Base-by-base conservation (phyloP, 1,140 invertebrate genomes). In the Proctacanthus coquilletti region DNA sequence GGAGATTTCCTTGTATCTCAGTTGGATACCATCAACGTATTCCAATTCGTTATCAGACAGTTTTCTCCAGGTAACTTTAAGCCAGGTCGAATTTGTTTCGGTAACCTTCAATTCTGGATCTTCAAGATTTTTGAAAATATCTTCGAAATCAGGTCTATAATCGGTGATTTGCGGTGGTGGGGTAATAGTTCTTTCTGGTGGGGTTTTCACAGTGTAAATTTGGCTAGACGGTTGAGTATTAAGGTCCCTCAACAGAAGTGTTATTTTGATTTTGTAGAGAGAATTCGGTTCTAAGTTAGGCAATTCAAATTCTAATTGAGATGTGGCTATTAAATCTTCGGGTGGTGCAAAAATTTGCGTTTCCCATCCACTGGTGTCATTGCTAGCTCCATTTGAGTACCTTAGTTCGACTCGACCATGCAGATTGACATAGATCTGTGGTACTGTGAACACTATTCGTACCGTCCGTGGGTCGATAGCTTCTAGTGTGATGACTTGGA, bases 331-430 rank as follows among this genome's bases (percentile, higher is more conserved):
- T 1, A 89, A 50, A 53, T 82, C 83, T 42, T 80, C 75, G 13
- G 75, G 77, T n/a, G 82, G 80, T 1, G 83, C 80, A 51, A 88
- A 86, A 10, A 84, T 75, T 68, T 88, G 80, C 1, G 76, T 71
- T 34, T 81, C 72, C 85, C 85, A 91, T 2, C 71, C 70, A 8
- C 71, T 64, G 3, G 74, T 63, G 47, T 84, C 77, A 25, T 69
- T 66, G 45, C 78, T 73, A 15, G 80, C 58, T 43, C 72, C 70
- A 49, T 84, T 75, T 5, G 83, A 85, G 49, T 86, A 89, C 47
- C 80, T 68, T 38, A 88, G 61, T 60, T 87, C 82, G 2, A 88
- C 78, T 41, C 81, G 71, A 36, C 84, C 85, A 49, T 84, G 76
- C 19, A 88, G 64, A 31, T 84, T 84, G n/a, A 91, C 82, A 43